Percentiles rank a stretch among this genome's conserved stretches.
Conservation (phyloP, 2,797 vertebrate species). For the Cichlasoma orientale region DNA sequence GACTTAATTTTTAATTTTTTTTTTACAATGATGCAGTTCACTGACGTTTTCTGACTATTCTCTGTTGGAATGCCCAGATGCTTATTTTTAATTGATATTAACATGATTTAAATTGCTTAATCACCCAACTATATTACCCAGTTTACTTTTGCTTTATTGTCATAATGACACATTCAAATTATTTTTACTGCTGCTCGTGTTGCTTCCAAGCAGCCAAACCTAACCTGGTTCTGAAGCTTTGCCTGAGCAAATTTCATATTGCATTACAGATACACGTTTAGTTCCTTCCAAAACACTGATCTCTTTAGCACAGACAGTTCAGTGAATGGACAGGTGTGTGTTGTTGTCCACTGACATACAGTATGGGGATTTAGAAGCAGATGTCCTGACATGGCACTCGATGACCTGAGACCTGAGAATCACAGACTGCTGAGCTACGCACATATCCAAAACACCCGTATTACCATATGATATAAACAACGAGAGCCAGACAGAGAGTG, state of each 20-base stretch:
- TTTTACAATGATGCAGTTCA: neutral
- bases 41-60: neutral
- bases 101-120: neutral
- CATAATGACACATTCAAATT: neutral
- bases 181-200: neutral
- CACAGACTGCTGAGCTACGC: neutral
- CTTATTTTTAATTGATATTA: neutral
- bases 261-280: neutral
- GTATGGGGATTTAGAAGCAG: slow-evolving; percentile 14
- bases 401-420: slow-evolving; percentile 5
- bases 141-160: neutral
- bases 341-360: slow-evolving; percentile 17
- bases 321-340: neutral
- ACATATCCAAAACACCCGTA: neutral
- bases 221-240: neutral
- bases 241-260: neutral
- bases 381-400: slow-evolving; percentile 28
- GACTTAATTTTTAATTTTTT: too few species aligned
- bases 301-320: neutral
- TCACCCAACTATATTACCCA: neutral
- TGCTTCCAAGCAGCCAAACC: neutral
- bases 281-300: neutral
- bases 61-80: neutral
- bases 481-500: neutral
- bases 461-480: neutral